These are phyloP conservation scores for Drosophila orena DNA, from an alignment of 1,140 invertebrate species.

Conservation along the genomic window DNA sequence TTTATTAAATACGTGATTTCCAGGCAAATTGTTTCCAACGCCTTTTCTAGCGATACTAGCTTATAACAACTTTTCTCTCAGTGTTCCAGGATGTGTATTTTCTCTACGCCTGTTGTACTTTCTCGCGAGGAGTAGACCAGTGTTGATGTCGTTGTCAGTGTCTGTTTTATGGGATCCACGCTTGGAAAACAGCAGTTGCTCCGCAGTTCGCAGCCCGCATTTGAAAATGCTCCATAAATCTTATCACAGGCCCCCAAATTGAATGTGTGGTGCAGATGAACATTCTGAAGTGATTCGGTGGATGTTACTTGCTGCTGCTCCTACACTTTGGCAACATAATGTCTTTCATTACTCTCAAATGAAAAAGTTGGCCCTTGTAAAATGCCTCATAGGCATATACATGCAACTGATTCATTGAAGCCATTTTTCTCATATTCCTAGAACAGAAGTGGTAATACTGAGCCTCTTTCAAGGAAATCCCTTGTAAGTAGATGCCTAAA, in stretches of 20 bases:
- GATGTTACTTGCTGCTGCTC: constrained; percentile 15
- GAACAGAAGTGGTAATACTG: background rate
- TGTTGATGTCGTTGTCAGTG: constrained; percentile 33
- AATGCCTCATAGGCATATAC: background rate
- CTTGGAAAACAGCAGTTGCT: constrained; percentile 36
- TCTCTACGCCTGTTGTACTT: constrained; percentile 6
- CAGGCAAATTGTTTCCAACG: too few species aligned
- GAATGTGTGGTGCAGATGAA: constrained; percentile 57
- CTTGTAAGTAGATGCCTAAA: constrained; percentile 18
- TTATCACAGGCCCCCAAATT: constrained; percentile 61
- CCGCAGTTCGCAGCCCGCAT: background rate
- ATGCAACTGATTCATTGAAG: constrained; percentile 42
- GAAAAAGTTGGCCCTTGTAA: constrained; percentile 39
- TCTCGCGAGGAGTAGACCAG: constrained; percentile 11
- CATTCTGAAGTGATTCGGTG: constrained; percentile 33
- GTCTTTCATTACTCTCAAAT: constrained; percentile 50
- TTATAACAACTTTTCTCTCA: constrained; percentile 1
- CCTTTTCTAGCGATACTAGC: too few species aligned
- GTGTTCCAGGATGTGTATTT: constrained; percentile 9
- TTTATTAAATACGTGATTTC: too few species aligned
- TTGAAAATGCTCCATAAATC: constrained; percentile 59
- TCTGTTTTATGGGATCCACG: constrained; percentile 63
- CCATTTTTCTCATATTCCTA: background rate
- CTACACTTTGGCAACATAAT: constrained; percentile 31
- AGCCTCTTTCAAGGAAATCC: constrained; percentile 23